Evolutionary conservation across 2,113 vertebrate genomes (phyloP).

Genomic region (Oostethus manadensis): DNA sequence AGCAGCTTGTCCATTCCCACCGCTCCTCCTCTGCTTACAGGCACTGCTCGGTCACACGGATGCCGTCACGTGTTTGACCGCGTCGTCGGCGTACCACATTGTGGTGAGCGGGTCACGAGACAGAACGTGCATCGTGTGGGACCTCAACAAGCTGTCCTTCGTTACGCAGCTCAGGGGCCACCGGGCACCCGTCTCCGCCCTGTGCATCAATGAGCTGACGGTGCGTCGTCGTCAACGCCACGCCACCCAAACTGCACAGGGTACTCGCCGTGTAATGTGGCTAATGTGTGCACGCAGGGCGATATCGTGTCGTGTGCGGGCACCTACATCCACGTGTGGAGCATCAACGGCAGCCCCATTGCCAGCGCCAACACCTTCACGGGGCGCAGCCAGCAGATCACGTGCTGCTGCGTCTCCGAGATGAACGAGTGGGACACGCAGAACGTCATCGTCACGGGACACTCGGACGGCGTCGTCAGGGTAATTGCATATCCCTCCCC

Average conservation of each 20-base stretch:
- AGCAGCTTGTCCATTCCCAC: no score
- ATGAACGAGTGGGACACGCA: constrained; percentile 99
- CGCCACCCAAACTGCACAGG: background rate
- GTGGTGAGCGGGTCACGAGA: constrained; percentile 94
- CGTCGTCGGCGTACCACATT: constrained; percentile 91
- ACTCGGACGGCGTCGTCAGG: constrained; percentile 93
- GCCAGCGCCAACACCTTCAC: constrained; percentile 97
- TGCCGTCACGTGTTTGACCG: constrained; percentile 87
- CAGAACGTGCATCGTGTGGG: constrained; percentile 98
- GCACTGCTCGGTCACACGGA: constrained; percentile 95
- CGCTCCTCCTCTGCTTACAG: constrained; percentile 58
- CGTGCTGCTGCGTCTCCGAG: constrained; percentile 94
- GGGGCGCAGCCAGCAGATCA: constrained; percentile 90
- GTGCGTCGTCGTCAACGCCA: constrained; percentile 60
- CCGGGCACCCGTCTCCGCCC: constrained; percentile 88
- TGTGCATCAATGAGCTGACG: constrained; percentile 96
- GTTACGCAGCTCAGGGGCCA: constrained; percentile 94
- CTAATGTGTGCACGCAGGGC: constrained; percentile 69
- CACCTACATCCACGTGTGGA: constrained; percentile 95
- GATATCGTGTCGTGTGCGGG: constrained; percentile 94
- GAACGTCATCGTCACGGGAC: constrained; percentile 95
- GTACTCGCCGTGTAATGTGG: no score
- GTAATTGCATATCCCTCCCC: constrained; percentile 51
- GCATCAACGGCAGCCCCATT: constrained; percentile 93
- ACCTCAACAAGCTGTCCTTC: constrained; percentile 93